These are phyloP conservation scores for Melipona quadrifasciata DNA, from an alignment of 1,140 invertebrate genomes.

Conservation along the genomic window DNA sequence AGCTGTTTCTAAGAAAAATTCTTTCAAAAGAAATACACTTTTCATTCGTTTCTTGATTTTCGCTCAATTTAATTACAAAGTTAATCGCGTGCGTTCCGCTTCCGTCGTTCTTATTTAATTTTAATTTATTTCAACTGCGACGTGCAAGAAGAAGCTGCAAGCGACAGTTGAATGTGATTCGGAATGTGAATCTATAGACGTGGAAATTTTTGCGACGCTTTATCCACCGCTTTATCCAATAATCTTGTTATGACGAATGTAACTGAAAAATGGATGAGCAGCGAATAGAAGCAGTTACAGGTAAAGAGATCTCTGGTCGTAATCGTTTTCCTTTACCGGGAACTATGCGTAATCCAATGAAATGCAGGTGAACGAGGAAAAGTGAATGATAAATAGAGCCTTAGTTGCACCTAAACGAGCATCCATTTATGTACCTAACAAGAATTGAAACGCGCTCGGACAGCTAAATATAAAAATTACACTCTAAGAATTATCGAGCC, in stretches of 20 bases:
- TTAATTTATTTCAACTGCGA: too few species aligned
- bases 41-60: too few species aligned
- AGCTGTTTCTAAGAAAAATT: too few species aligned
- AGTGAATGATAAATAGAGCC: conserved; percentile 1
- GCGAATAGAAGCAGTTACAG: neutral
- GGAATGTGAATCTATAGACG: too few species aligned
- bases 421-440: neutral
- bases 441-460: neutral
- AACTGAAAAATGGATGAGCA: neutral
- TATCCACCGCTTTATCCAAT: neutral
- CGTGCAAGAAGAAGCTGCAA: too few species aligned
- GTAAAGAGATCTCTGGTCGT: neutral
- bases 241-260: neutral
- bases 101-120: too few species aligned
- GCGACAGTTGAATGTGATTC: too few species aligned
- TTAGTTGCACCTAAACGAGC: neutral
- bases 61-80: too few species aligned
- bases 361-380: neutral
- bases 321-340: neutral
- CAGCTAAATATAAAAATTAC: neutral
- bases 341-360: neutral
- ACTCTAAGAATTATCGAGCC: neutral
- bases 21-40: too few species aligned
- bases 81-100: too few species aligned
- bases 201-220: too few species aligned